Conservation (phyloP, 2,113 vertebrate species). For the Calidris pugnax region DNA sequence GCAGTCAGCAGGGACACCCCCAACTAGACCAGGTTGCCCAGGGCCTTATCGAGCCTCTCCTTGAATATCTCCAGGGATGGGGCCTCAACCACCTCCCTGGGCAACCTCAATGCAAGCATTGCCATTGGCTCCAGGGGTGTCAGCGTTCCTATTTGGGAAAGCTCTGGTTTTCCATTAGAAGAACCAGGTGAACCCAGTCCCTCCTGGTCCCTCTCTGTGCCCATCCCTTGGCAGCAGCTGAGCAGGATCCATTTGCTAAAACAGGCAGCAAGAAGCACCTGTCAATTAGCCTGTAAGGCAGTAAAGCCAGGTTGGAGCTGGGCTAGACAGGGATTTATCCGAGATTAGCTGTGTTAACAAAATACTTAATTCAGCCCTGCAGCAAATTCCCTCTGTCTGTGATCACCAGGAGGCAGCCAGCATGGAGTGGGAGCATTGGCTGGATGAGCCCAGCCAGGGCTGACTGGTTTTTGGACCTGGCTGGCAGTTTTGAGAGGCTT, state of each 20-base stretch:
- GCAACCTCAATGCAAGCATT: not conserved
- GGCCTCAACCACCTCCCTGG: no score
- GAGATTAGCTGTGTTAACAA: not conserved
- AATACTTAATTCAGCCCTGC: not conserved
- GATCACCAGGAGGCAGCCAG: accelerated
- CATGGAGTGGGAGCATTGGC: accelerated
- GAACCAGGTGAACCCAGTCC: accelerated
- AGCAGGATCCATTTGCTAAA: not conserved
- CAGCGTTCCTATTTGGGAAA: not conserved
- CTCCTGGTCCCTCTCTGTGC: not conserved
- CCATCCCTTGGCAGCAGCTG: not conserved
- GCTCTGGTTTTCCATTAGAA: not conserved
- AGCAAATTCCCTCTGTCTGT: not conserved
- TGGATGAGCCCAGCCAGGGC: accelerated
- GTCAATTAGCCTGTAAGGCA: not conserved
- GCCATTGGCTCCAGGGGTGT: not conserved
- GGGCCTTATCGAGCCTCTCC: no score
- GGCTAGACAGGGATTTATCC: not conserved
- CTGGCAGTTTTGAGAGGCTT: not conserved
- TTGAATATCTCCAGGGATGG: no score
- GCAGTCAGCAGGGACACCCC: no score
- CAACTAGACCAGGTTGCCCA: no score
- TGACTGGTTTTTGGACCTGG: not conserved
- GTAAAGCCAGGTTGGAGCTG: not conserved
- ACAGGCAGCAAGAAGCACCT: not conserved